phyloP scores from a whole-genome alignment of 2,888 invertebrate species.

The Hedychridium roseum region DNA sequence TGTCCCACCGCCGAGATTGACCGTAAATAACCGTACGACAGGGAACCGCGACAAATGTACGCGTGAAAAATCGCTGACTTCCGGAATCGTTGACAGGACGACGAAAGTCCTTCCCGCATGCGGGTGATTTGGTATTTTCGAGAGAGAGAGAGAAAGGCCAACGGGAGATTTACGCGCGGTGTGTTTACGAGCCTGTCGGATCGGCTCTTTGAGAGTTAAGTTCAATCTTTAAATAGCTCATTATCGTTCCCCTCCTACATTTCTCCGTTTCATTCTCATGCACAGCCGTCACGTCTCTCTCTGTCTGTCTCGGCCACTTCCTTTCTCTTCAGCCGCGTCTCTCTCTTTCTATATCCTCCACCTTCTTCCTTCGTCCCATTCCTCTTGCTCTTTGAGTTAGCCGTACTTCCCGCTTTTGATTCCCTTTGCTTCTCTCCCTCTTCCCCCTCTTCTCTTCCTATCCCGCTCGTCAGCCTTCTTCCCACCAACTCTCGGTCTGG shows the following conservation, averaged over 20 bases:
- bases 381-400: too few species aligned
- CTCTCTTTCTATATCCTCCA: conserved; percentile 1
- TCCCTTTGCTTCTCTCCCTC: conserved; percentile 4
- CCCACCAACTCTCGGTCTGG: neutral
- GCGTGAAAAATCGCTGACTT: conserved; percentile 42
- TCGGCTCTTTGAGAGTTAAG: conserved; percentile 18
- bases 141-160: conserved; percentile 8
- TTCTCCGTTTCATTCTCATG: neutral
- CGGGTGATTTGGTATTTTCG: conserved; percentile 30
- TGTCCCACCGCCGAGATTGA: too few species aligned
- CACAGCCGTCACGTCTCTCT: neutral
- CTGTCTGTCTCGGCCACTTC: neutral
- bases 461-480: neutral
- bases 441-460: neutral
- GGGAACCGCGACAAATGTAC: conserved; percentile 20
- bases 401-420: too few species aligned
- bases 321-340: neutral
- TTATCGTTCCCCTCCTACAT: conserved; percentile 7
- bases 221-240: conserved; percentile 31
- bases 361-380: neutral
- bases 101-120: conserved; percentile 21
- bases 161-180: conserved; percentile 22
- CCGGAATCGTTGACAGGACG: conserved; percentile 33
- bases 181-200: conserved; percentile 12
- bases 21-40: conserved; percentile 16